Evolutionary conservation across 2,797 vertebrate species (phyloP).

Genomic region (Silurus aristotelis): DNA sequence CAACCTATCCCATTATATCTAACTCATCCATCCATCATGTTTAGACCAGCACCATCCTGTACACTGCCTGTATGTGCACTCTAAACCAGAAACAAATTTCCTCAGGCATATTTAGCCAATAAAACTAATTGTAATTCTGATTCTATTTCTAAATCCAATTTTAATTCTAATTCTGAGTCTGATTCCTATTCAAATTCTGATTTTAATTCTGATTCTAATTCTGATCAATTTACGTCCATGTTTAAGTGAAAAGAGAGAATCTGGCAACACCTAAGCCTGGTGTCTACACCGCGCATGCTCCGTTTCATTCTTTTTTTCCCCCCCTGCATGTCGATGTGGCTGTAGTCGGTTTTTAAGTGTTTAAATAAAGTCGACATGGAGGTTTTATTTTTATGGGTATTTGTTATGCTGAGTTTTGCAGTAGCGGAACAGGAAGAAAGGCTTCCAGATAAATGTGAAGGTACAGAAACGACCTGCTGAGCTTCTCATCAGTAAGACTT

Average conservation of each 20-base stretch:
- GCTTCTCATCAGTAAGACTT: neutral
- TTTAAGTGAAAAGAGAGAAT: neutral
- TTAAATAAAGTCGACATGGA: slow-evolving; percentile 53
- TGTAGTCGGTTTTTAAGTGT: neutral
- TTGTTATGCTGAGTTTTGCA: slow-evolving; percentile 48
- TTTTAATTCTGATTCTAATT: too few relatives aligned
- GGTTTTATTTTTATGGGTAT: slow-evolving; percentile 42
- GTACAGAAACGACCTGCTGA: slow-evolving; percentile 55
- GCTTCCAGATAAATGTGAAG: slow-evolving; percentile 80
- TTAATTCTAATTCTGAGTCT: too few relatives aligned
- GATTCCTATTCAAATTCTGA: too few relatives aligned
- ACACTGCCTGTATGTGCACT: too few relatives aligned
- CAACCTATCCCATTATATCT: too few relatives aligned
- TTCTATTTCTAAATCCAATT: too few relatives aligned
- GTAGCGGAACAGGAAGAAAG: slow-evolving; percentile 67
- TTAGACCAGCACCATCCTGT: too few relatives aligned
- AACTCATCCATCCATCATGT: too few relatives aligned
- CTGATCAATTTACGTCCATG: too few relatives aligned
- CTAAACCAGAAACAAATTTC: too few relatives aligned
- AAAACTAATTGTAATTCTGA: too few relatives aligned
- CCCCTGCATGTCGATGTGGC: slow-evolving; percentile 67
- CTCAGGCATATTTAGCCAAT: too few relatives aligned
- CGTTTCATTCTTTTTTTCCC: neutral
- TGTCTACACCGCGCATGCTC: slow-evolving; percentile 53
- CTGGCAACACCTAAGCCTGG: neutral